These are phyloP conservation scores for Sepioteuthis lessoniana DNA, from an alignment of 2,888 invertebrate species.

Conservation along the genomic window DNA sequence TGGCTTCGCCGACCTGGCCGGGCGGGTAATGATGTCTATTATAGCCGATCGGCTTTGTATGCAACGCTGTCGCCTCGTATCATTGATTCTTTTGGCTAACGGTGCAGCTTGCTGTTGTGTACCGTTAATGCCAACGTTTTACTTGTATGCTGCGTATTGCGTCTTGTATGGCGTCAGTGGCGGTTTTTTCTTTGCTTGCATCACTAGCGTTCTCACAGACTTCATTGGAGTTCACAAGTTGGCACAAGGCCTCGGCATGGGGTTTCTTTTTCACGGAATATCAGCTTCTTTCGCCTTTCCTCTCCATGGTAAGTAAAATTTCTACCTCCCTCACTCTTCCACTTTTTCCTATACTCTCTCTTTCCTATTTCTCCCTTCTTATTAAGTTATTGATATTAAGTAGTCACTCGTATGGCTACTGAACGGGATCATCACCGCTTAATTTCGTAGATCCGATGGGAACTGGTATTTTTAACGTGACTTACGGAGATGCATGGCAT, in stretches of 20 bases:
- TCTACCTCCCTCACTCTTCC: no score
- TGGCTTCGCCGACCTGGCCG: background rate
- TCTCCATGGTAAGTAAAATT: background rate
- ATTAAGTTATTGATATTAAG: no score
- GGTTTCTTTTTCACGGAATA: background rate
- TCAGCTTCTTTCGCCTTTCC: background rate
- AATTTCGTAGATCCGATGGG: no score
- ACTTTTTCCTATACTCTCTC: no score
- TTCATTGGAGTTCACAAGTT: slow-evolving; percentile 35
- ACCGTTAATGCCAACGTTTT: background rate
- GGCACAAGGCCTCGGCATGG: slow-evolving; percentile 34
- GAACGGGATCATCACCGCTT: no score
- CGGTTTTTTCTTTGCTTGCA: background rate
- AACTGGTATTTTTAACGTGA: no score
- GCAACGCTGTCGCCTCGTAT: background rate
- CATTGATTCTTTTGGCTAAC: background rate
- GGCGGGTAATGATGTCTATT: background rate
- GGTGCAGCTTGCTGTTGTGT: background rate
- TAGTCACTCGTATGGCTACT: no score
- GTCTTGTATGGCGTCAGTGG: background rate
- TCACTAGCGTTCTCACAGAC: slow-evolving; percentile 23
- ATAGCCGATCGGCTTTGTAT: slow-evolving; percentile 13
- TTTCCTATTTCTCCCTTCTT: no score
- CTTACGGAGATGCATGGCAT: no score
- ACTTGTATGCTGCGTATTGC: background rate